Evolutionary conservation across 2,113 vertebrate genomes (phyloP), one percentile per base, ranked within the genome.

Genomic region (Alectura lathami): DNA sequence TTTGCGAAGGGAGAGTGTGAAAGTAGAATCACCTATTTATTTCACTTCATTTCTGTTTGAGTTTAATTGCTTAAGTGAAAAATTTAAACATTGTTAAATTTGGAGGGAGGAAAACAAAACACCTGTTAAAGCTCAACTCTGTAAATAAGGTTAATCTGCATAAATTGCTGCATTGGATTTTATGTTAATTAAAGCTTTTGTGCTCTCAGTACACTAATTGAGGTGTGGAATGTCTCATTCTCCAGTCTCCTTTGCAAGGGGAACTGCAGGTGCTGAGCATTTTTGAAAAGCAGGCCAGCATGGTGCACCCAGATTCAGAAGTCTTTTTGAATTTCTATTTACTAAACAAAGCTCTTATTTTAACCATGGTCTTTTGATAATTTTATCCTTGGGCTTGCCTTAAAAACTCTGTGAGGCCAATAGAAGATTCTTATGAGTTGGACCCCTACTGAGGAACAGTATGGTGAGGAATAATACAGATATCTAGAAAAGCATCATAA

Each of bases 101-200:
- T 90, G 86, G 80, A 93, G 50, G 48, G 43, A 86, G 34, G 60
- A 77, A 54, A 96, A 57, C 47, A 67, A 91, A 95, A 67, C 88
- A 95, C 59, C 82, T 94, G 82, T 94, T 89, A 81, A 92, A 88
- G 64, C 79, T 94, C 79, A 89, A 60, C 43, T 86, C 91, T 43
- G 54, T 72, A 88, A 96, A 95, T 88, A 91, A 86, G 64, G 72
- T 83, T 93, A 93, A 91, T 96, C 67, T 86, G 83, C 94, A 91
- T 96, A 95, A 96, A 87, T 70, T 24, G 59, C 47, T 70, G 51
- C 75, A 80, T 64, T 85, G 83, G 70, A 54, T 77, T 74, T 90
- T 81, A 91, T 90, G 91, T 86, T 95, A 94, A 96, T 96, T 80
- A 86, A 94, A 86, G 51, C 86, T 78, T 96, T 94, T 94, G 89